phyloP scores from a whole-genome alignment of 2,113 vertebrate species.

The Phodopus roborovskii region DNA sequence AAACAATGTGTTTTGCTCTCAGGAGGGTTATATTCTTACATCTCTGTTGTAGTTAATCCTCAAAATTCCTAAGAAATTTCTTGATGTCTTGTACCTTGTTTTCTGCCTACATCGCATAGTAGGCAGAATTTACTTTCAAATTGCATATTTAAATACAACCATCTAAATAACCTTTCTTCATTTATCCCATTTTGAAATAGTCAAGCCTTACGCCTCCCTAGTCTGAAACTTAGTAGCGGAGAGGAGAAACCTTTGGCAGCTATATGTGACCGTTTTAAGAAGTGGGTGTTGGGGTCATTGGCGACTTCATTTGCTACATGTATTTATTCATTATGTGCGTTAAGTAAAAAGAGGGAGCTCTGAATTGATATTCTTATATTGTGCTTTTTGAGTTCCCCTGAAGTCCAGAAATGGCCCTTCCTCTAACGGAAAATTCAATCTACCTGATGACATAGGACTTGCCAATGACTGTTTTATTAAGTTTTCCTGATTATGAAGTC shows the following conservation, averaged over 20 bases:
- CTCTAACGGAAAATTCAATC: conserved; percentile 17
- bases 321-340: not conserved
- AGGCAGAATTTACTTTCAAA: not conserved
- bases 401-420: not conserved
- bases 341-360: not conserved
- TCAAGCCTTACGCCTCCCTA: not conserved
- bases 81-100: not conserved
- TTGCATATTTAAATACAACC: not conserved
- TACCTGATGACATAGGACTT: not conserved
- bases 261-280: not conserved
- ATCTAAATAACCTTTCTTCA: not conserved
- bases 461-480: not conserved
- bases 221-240: not conserved
- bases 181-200: not conserved
- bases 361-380: not conserved
- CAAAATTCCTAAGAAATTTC: not conserved
- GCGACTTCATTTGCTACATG: not conserved
- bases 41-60: not conserved
- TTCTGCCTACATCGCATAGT: not conserved
- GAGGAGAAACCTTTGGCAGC: not conserved
- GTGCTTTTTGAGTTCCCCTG: not conserved
- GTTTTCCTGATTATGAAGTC: not conserved
- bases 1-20: not conserved
- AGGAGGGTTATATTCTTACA: not conserved
- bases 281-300: not conserved